phyloP scores from a whole-genome alignment of 2,113 vertebrate species.

The Quiscalus mexicanus region DNA sequence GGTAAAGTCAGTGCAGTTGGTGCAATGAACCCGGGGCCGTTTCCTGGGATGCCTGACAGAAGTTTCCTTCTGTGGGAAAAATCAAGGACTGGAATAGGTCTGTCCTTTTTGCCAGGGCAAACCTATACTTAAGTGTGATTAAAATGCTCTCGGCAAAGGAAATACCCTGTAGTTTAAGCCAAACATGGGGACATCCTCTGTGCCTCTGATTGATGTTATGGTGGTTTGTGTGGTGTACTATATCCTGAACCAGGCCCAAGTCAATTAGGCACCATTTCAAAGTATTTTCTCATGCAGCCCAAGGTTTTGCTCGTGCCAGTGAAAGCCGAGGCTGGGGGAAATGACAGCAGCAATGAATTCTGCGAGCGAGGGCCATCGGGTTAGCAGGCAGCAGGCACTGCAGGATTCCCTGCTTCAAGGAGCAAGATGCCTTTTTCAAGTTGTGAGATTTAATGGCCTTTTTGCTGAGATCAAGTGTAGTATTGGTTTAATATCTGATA shows the following conservation, averaged over 20 bases:
- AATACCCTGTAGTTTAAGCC: conserved; percentile 45
- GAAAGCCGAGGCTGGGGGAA: background rate
- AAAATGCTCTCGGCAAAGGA: conserved; percentile 59
- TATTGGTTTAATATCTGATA: conserved; percentile 27
- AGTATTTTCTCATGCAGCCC: conserved; percentile 6
- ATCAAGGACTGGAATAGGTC: background rate
- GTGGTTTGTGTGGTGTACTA: conserved; percentile 58
- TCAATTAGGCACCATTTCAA: conserved; percentile 56
- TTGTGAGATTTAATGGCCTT: conserved; percentile 49
- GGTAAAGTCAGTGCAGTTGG: background rate
- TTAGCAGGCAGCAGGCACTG: conserved; percentile 24
- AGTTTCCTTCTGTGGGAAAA: conserved; percentile 64
- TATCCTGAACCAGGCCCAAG: conserved; percentile 46
- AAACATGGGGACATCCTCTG: conserved; percentile 40
- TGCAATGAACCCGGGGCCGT: background rate
- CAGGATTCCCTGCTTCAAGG: conserved; percentile 32
- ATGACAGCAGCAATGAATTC: background rate
- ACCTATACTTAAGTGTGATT: conserved; percentile 62
- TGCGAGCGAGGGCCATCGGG: background rate
- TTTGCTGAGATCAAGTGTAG: conserved; percentile 34
- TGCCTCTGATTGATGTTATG: conserved; percentile 23
- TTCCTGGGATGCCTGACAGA: background rate
- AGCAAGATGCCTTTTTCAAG: conserved; percentile 48
- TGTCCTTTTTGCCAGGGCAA: background rate
- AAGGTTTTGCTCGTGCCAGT: background rate